Conservation (phyloP, 64 coral and sea anemone species). For the Actinia equina region DNA sequence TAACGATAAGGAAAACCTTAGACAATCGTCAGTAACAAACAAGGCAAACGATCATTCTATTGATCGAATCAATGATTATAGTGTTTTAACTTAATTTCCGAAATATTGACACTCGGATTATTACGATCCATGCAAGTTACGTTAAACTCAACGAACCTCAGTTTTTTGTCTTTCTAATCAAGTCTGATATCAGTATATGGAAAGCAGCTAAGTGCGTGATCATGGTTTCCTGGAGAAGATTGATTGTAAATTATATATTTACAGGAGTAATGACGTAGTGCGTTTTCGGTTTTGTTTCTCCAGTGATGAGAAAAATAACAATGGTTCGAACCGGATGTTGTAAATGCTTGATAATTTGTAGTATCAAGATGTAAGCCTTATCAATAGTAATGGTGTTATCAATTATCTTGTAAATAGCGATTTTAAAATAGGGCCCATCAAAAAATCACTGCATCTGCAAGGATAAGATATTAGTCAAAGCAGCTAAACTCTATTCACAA, state of each 20-base stretch:
- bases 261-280: neutral
- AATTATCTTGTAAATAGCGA: neutral
- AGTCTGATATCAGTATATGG: neutral
- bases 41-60: neutral
- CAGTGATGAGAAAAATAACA: neutral
- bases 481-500: neutral
- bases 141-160: no score
- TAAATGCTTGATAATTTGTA: neutral
- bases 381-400: neutral
- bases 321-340: neutral
- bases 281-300: neutral
- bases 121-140: neutral
- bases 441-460: neutral
- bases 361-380: neutral
- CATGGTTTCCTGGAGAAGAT: neutral
- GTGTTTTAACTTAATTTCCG: neutral
- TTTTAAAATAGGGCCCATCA: no score
- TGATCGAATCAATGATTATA: neutral
- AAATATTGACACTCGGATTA: neutral
- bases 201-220: neutral
- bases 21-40: neutral
- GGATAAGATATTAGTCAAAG: neutral
- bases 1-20: neutral
- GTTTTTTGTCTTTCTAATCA: neutral
- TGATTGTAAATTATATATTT: conserved; percentile 4